Evolutionary conservation across 2,113 vertebrate species (phyloP), one percentile per base, ranked within the genome.

Genomic region (Malurus melanocephalus): DNA sequence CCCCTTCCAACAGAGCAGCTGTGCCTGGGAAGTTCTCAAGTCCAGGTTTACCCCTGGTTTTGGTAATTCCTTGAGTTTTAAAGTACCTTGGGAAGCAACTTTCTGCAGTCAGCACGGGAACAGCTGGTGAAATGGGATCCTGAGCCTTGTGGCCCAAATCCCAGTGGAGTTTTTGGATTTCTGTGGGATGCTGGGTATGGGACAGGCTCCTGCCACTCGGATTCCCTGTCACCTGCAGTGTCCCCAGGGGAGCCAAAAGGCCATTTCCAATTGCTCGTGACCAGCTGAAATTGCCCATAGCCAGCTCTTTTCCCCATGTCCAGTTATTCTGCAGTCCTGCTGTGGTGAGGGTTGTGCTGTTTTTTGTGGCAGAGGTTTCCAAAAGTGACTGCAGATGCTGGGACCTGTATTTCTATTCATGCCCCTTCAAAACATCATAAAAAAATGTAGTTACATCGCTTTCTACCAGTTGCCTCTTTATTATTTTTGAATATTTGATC

Each of bases 11-110:
- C 4, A 33, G 49, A 57, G 17, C 17, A 3, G 3, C 48, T 0
- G 14, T 30, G 42, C 42, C 15, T 1, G 2, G 42, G n/a, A 13
- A 26, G 40, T 64, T 15, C 52, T 52, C 0, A 1, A 16, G 4
- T 9, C 52, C 40, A 16, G 42, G 4, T 57, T 75, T 46, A 26
- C 46, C 76, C 66, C 26, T 16, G 66, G 9, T 5, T 71, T 79
- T 77, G 55, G 64, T 28, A 0, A 6, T 87, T 35, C 32, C 16
- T n/a, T 27, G 21, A 42, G 10, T 16, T 52, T 53, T 17, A 49
- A 75, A 73, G 38, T 38, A 38, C 38, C 90, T 86, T 65, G 46
- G 33, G 53, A 74, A 79, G 46, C 59, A 4, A 2, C 21, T 24
- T 23, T n/a, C 18, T 61, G 21, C 53, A 27, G 33, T 46, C 85